Percentiles rank a stretch among this genome's conserved stretches.
These are phyloP conservation scores for Chionoecetes opilio DNA, from an alignment of 1,140 invertebrate genomes.

Conservation along the genomic window DNA sequence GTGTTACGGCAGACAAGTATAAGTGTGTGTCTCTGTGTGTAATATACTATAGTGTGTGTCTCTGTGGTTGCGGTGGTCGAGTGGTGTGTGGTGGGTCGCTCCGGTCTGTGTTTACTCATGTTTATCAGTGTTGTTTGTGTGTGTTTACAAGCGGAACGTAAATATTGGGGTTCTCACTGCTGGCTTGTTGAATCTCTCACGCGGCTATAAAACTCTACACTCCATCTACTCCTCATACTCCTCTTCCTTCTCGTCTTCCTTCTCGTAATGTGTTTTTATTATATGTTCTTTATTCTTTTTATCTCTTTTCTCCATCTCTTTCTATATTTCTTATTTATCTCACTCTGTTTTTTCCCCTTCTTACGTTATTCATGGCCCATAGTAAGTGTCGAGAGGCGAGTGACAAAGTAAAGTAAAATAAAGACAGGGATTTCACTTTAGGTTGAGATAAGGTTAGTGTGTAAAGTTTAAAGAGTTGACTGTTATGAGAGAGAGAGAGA, in stretches of 20 bases:
- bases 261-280: too few relatives aligned
- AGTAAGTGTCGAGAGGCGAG: too few relatives aligned
- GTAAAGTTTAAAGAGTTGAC: too few relatives aligned
- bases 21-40: too few relatives aligned
- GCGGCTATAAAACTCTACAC: not conserved
- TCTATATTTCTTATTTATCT: not conserved
- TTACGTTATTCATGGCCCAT: not conserved
- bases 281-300: not conserved
- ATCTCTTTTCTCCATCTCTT: not conserved
- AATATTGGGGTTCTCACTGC: not conserved
- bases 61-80: not conserved
- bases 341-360: not conserved
- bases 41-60: too few relatives aligned
- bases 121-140: constrained; percentile 31
- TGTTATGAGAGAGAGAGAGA: too few relatives aligned
- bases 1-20: too few relatives aligned
- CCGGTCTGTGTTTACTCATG: not conserved
- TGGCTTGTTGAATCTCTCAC: not conserved
- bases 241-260: not conserved
- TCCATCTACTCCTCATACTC: not conserved
- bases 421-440: too few relatives aligned
- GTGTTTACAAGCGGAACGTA: constrained; percentile 19
- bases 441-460: too few relatives aligned
- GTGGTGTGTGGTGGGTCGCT: not conserved
- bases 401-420: too few relatives aligned